phyloP scores from a whole-genome alignment of 2,797 vertebrate genomes.

The Eospalax fontanierii region DNA sequence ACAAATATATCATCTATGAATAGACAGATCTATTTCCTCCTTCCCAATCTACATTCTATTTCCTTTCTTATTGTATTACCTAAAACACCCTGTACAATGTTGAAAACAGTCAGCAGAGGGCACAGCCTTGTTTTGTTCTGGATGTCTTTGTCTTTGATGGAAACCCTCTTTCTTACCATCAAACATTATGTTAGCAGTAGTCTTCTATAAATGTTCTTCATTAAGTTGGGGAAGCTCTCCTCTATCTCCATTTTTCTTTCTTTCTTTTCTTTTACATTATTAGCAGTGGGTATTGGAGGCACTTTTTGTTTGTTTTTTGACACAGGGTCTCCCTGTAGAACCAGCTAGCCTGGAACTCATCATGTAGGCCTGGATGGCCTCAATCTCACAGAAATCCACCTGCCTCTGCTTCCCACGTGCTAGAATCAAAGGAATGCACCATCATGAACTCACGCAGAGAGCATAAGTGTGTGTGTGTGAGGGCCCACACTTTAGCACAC shows the following conservation, averaged over 20 bases:
- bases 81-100: not conserved
- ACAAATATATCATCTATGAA: not conserved
- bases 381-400: too few species aligned
- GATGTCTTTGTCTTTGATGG: not conserved
- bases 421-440: too few species aligned
- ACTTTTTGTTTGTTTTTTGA: too few species aligned
- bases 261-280: not conserved
- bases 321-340: too few species aligned
- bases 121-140: not conserved
- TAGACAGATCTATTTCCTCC: not conserved
- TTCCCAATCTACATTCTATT: constrained; percentile 19
- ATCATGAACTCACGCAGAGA: too few species aligned
- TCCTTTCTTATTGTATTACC: constrained; percentile 14
- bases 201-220: not conserved
- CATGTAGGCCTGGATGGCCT: too few species aligned
- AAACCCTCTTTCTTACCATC: not conserved
- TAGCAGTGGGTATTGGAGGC: not conserved
- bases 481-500: too few species aligned
- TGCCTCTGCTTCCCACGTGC: too few species aligned
- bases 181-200: not conserved
- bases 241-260: not conserved
- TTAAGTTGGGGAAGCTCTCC: not conserved
- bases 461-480: not conserved
- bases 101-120: not conserved
- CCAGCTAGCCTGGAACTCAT: too few species aligned